Conservation (phyloP, 1,140 invertebrate species). For the Hydropsyche tenuis region DNA sequence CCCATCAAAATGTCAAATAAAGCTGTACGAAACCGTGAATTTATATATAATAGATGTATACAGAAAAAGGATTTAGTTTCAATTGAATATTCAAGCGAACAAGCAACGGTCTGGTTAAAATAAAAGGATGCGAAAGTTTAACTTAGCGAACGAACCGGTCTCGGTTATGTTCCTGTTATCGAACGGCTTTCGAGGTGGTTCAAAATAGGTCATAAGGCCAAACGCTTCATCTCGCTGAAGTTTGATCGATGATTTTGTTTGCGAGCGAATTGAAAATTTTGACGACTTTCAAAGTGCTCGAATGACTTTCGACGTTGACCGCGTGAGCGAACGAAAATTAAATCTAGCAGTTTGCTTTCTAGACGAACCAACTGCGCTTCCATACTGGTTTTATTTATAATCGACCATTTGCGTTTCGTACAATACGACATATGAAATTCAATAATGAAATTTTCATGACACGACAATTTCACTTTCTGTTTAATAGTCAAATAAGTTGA, state of each 20-base stretch:
- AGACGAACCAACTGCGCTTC: too few relatives aligned
- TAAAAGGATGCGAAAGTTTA: conserved; percentile 13
- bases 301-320: background rate
- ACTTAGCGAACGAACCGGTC: background rate
- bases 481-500: too few relatives aligned
- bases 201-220: conserved; percentile 23
- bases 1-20: background rate
- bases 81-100: too few relatives aligned
- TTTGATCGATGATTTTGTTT: too few relatives aligned
- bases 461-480: too few relatives aligned
- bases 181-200: background rate
- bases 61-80: too few relatives aligned
- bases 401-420: too few relatives aligned
- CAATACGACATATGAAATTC: too few relatives aligned
- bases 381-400: too few relatives aligned
- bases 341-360: background rate
- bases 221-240: background rate
- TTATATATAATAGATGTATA: too few relatives aligned
- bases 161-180: conserved; percentile 15
- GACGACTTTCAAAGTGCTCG: background rate
- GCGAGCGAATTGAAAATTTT: too few relatives aligned
- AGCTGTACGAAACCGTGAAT: background rate
- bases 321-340: background rate
- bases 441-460: too few relatives aligned
- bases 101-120: background rate